Evolutionary conservation across 30 jellyfish, hydroid and myxozoan species (phyloP), one percentile per base, ranked within the genome.

Genomic region (Aurelia aurita): DNA sequence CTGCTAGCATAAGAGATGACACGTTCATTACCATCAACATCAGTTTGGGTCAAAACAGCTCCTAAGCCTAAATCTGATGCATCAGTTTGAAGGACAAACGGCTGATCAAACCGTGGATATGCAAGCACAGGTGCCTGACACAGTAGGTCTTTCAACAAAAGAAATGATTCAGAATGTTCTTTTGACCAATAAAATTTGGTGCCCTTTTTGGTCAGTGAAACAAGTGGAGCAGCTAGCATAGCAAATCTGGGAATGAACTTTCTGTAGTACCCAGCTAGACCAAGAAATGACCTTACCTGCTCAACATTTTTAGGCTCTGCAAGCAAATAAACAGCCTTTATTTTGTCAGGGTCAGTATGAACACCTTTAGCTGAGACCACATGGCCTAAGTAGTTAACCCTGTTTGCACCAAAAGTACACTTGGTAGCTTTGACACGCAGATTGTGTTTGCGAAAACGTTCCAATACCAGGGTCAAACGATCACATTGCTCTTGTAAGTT

Each of bases 31-130:
- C 90, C 90, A 9, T 8, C 14, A 1, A 12, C 16, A 25, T 75
- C 77, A 0, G 1, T 62, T 62, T 77, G 96, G 0, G 86, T 66
- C 13, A 86, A n/a, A 16, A 74, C 85, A 55, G 79, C 96, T 27
- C 96, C 96, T 55, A 86, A 43, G 16, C 86, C 96, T 12, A 49
- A 11, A 49, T 86, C 65, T 20, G 82, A 66, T 2, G 96, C 96
- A 69, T 86, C 86, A 27, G 90, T 65, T 53, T 75, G 87, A 4
- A 86, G 72, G 77, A 57, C 6, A 51, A 86, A 86, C 25, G 69
- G 75, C 71, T 71, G 25, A 31, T 76, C 80, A 32, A 74, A 43
- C 80, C 54, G 65, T 0, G 91, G 87, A 64, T 75, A 74, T 0
- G 73, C 90, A 45, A 77, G 72, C 25, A 86, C 72, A 44, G 90